phyloP scores from a whole-genome alignment of 2,797 vertebrate species.

The Xenops minutus region DNA sequence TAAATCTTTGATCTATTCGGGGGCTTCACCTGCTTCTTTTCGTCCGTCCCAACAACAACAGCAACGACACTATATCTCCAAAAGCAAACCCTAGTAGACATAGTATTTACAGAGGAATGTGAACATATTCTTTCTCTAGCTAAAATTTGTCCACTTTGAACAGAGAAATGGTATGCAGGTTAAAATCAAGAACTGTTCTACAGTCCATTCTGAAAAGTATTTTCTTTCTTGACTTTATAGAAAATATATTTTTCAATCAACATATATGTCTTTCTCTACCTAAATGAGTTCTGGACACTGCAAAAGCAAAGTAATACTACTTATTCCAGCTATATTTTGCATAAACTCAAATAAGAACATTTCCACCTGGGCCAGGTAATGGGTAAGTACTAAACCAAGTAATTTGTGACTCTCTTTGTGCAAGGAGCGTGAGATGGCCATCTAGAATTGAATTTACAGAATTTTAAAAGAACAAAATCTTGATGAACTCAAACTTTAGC shows the following conservation, averaged over 20 bases:
- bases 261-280: not conserved
- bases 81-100: not conserved
- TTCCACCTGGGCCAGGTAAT: not conserved
- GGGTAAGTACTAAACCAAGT: not conserved
- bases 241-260: not conserved
- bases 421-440: not conserved
- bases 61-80: not conserved
- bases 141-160: not conserved
- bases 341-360: not conserved
- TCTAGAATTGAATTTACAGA: not conserved
- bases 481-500: not conserved
- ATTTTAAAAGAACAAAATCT: not conserved
- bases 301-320: not conserved
- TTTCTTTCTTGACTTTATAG: not conserved
- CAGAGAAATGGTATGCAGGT: not conserved
- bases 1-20: too few relatives aligned
- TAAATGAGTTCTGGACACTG: not conserved
- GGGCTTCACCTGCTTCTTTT: too few relatives aligned
- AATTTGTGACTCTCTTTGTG: not conserved
- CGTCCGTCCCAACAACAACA: too few relatives aligned
- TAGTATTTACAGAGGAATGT: not conserved
- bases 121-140: not conserved
- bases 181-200: not conserved
- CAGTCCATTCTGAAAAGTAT: not conserved
- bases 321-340: not conserved